Evolutionary conservation across 2,888 invertebrate genomes (phyloP), one percentile per base, ranked within the genome.

Genomic region (Scelioninae gen. 2): DNA sequence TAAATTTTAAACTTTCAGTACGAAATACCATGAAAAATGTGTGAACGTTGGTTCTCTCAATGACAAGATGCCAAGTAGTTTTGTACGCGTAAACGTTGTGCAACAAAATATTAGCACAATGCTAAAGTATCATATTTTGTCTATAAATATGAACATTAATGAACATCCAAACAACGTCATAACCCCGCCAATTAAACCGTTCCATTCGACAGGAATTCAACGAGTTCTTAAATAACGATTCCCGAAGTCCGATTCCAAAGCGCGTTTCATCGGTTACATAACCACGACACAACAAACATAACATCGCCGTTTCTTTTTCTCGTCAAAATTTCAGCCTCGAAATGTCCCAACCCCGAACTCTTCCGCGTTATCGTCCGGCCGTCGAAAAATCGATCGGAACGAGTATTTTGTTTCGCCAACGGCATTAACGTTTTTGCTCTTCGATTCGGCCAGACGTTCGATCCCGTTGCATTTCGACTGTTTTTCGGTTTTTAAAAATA

Each of bases 51-150:
- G 46, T 43, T 43, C 13, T 28, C 15, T 46, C 46, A 28, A 28
- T 46, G 46, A 46, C 46, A 46, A 46, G 15, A 28, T 46, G 46
- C 46, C 46, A 46, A 46, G 28, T 46, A 46, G 19, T 28, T 46
- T 46, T 46, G 46, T 15, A 46, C 28, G 25, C 15, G 15, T 15
- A 46, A 46, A 13, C 28, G 9, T 46, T 46, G 46, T 15, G 46
- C 46, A 46, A 46, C 28, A 28, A 46, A 28, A 15, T 25, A 15
- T 46, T 46, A 28, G 28, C 46, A 25, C 6, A 46, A 28, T 28
- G 11, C 28, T 46, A 15, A 15, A 28, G 13, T 13, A 46, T 2
- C 11, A 28, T 15, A 28, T 28, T 46, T 28, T 25, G 28, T 28
- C 28, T 46, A 46, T 28, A 46, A 46, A 46, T 46, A 46, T 33